phyloP scores from a whole-genome alignment of 1,140 invertebrate species.

The Drosophila pachea region DNA sequence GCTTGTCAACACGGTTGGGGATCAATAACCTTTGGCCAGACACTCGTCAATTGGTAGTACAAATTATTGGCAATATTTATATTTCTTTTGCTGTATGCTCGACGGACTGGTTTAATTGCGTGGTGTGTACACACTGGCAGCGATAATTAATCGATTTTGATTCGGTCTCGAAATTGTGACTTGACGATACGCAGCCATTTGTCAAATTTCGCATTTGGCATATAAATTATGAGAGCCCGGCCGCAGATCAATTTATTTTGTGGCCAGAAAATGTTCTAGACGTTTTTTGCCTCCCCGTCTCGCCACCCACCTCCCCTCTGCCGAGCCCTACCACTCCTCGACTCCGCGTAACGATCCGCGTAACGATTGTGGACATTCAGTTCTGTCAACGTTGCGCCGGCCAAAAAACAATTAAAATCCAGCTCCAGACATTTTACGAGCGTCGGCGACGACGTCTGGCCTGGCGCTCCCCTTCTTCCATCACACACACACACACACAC shows the following conservation, averaged over 20 bases:
- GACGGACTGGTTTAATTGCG: constrained; percentile 10
- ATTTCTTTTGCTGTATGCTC: background rate
- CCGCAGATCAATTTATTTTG: constrained; percentile 76
- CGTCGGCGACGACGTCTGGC: constrained; percentile 27
- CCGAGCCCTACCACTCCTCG: too few relatives aligned
- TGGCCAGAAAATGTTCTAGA: constrained; percentile 52
- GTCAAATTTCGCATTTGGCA: constrained; percentile 52
- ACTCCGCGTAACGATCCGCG: too few relatives aligned
- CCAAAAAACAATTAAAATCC: constrained; percentile 73
- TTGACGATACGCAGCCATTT: constrained; percentile 62
- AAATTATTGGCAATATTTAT: constrained; percentile 13
- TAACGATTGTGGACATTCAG: background rate
- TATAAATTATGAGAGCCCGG: constrained; percentile 68
- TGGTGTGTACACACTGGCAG: constrained; percentile 11
- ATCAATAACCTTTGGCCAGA: constrained; percentile 49
- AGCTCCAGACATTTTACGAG: constrained; percentile 60
- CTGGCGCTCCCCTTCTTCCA: background rate
- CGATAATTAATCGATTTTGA: constrained; percentile 39
- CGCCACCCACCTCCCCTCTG: background rate
- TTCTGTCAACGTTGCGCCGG: constrained; percentile 41
- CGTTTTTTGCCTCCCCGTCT: constrained; percentile 19
- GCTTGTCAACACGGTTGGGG: constrained; percentile 45
- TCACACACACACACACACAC: too few relatives aligned
- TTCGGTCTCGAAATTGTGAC: constrained; percentile 23
- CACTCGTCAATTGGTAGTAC: constrained; percentile 5